Conservation (phyloP, 2,113 vertebrate species). For the Psilopogon haemacephalus region DNA sequence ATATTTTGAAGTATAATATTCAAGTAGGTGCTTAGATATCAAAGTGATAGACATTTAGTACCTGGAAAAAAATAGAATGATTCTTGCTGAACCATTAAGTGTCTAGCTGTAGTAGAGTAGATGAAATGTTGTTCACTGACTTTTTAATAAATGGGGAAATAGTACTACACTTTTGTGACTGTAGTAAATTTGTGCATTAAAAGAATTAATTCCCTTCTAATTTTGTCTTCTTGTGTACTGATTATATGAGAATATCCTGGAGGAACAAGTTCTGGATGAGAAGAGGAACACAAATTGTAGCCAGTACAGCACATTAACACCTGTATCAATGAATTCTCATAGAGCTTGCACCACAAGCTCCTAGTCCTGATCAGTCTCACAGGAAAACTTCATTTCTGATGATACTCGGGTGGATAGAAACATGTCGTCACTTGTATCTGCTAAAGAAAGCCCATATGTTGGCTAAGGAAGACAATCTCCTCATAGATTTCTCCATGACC, state of each 20-base stretch:
- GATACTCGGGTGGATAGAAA: neutral
- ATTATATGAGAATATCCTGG: neutral
- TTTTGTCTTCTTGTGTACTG: neutral
- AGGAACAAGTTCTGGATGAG: neutral
- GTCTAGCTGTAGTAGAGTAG: neutral
- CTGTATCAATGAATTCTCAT: neutral
- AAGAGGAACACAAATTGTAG: neutral
- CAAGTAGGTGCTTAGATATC: constrained; percentile 55
- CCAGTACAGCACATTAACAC: neutral
- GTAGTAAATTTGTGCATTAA: neutral
- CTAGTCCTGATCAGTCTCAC: neutral
- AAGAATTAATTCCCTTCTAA: neutral
- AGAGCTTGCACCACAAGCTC: neutral
- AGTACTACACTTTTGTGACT: neutral
- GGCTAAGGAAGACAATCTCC: neutral
- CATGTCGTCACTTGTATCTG: neutral
- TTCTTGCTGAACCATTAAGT: constrained; percentile 2
- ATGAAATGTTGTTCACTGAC: neutral
- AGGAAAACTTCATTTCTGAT: neutral
- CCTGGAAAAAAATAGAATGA: constrained; percentile 53
- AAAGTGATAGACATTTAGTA: constrained; percentile 66
- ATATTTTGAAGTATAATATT: constrained; percentile 48
- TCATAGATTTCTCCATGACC: neutral
- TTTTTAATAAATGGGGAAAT: neutral
- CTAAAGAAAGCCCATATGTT: neutral